Evolutionary conservation across 2,797 vertebrate genomes (phyloP).

Genomic region (Peromyscus eremicus): DNA sequence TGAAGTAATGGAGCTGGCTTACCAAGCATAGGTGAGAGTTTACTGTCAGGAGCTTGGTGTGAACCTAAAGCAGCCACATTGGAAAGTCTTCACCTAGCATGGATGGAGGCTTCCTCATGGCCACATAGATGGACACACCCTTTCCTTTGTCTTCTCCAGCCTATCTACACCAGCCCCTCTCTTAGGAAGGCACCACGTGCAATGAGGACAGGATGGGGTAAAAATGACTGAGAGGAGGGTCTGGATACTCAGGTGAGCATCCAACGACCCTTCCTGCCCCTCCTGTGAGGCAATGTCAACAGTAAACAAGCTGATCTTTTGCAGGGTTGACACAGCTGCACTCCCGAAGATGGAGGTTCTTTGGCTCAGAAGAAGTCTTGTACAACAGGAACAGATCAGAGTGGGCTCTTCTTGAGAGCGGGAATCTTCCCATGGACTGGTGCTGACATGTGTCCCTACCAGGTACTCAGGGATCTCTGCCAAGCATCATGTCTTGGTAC

Average conservation of each 20-base stretch:
- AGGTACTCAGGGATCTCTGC: rapidly evolving
- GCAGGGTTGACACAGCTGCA: not conserved
- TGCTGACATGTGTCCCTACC: rapidly evolving
- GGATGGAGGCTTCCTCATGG: not conserved
- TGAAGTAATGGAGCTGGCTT: not conserved
- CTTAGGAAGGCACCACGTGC: not conserved
- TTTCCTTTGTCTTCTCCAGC: not conserved
- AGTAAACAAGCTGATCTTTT: not conserved
- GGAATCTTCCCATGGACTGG: not conserved
- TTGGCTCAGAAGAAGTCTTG: not conserved
- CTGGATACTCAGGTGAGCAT: not conserved
- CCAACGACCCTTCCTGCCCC: not conserved
- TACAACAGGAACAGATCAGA: too few species aligned
- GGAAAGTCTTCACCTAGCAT: not conserved
- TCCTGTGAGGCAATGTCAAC: not conserved
- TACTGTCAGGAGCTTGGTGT: not conserved
- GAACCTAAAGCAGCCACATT: not conserved
- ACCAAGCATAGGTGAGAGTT: not conserved
- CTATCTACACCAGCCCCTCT: not conserved
- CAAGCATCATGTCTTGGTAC: too few species aligned
- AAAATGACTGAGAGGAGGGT: not conserved
- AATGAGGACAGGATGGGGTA: not conserved
- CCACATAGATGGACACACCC: not conserved
- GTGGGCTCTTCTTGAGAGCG: not conserved
- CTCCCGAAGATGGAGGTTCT: not conserved